Evolutionary conservation across 1,140 invertebrate genomes (phyloP).

Genomic region (Drosophila subpulchrella): DNA sequence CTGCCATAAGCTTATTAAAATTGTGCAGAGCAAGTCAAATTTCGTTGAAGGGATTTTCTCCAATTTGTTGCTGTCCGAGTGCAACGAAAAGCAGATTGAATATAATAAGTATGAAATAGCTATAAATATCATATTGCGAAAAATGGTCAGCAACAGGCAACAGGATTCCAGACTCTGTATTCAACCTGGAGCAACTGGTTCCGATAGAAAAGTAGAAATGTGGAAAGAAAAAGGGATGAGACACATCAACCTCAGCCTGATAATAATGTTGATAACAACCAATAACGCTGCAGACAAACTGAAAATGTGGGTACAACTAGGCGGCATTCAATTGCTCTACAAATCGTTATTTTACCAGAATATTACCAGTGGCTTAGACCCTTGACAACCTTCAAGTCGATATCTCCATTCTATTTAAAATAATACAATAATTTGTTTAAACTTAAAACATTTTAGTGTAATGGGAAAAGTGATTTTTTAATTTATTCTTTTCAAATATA

Average conservation of each 20-base stretch:
- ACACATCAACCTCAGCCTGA: conserved; percentile 19
- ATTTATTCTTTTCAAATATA: no score
- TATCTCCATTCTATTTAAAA: no score
- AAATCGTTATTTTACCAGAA: neutral
- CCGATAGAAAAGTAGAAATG: neutral
- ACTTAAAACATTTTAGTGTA: no score
- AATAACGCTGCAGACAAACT: conserved; percentile 20
- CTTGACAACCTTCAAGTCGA: no score
- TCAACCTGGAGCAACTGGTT: conserved; percentile 13
- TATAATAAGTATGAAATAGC: conserved; percentile 80
- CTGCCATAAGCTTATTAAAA: conserved; percentile 60
- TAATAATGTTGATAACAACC: conserved; percentile 52
- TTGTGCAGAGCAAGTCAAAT: conserved; percentile 64
- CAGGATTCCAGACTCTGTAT: conserved; percentile 16
- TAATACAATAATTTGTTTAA: no score
- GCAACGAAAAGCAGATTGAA: conserved; percentile 62
- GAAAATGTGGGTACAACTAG: neutral
- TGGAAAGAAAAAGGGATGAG: neutral
- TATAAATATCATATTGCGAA: conserved; percentile 79
- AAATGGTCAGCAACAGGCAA: conserved; percentile 63
- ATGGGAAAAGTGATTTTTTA: no score
- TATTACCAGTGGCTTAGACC: no score
- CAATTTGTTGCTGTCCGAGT: conserved; percentile 11
- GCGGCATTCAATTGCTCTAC: neutral
- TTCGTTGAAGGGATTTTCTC: conserved; percentile 39